These are phyloP conservation scores for Aradophagus sp. DNA, from an alignment of 1,140 invertebrate species.

Conservation along the genomic window DNA sequence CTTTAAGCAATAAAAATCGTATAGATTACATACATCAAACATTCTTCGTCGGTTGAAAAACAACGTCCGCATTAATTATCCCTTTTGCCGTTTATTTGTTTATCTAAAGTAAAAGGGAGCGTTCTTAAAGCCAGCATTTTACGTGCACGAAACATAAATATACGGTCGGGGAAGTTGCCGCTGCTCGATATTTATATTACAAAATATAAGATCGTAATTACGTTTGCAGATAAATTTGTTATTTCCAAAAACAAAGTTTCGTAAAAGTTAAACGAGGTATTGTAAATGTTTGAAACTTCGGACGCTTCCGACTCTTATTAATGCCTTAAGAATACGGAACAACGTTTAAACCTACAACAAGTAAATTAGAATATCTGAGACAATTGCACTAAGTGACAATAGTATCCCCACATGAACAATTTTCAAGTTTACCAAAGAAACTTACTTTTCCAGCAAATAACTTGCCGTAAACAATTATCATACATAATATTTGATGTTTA, in stretches of 20 bases:
- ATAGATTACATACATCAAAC: no score
- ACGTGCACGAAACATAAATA: conserved; percentile 18
- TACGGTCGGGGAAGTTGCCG: conserved; percentile 21
- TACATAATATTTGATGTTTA: conserved; percentile 13
- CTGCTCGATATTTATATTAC: conserved; percentile 21
- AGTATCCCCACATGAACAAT: conserved; percentile 38
- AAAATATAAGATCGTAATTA: conserved; percentile 44
- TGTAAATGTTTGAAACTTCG: conserved; percentile 36
- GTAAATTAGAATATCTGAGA: conserved; percentile 37
- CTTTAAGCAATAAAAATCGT: neutral
- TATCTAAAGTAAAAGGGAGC: conserved; percentile 5
- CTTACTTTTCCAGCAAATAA: conserved; percentile 11
- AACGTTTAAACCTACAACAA: conserved; percentile 22
- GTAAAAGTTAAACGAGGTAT: conserved; percentile 37
- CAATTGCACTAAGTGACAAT: conserved; percentile 38
- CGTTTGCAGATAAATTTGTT: conserved; percentile 33
- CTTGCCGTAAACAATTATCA: conserved; percentile 26
- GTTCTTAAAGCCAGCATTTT: conserved; percentile 12
- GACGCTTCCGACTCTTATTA: conserved; percentile 25
- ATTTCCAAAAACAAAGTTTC: conserved; percentile 35
- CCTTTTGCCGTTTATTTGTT: conserved; percentile 6
- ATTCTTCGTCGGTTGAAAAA: no score
- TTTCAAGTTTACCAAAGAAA: conserved; percentile 41
- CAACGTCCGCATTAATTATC: conserved; percentile 3
- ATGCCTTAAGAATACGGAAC: conserved; percentile 26